Conservation (phyloP, 2,113 vertebrate genomes). For the Azemiops feae region DNA sequence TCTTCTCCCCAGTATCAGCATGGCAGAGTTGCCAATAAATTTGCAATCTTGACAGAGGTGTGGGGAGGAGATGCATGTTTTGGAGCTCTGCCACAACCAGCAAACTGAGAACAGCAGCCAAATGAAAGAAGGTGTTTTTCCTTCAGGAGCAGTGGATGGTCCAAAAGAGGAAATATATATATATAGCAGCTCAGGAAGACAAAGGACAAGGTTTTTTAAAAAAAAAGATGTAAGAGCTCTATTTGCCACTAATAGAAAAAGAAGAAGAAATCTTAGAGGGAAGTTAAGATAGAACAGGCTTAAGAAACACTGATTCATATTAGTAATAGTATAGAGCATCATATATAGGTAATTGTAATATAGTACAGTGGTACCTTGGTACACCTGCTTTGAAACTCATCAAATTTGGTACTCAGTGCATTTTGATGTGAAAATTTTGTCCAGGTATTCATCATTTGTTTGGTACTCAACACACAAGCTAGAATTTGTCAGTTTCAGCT, state of each 20-base stretch:
- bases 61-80: background rate
- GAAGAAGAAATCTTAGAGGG: background rate
- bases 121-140: background rate
- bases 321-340: background rate
- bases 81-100: background rate
- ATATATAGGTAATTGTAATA: too few species aligned
- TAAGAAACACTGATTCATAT: background rate
- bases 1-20: background rate
- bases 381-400: background rate
- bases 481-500: background rate
- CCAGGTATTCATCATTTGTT: background rate
- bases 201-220: background rate
- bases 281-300: background rate
- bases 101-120: background rate
- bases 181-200: background rate
- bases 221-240: background rate
- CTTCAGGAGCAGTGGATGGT: background rate
- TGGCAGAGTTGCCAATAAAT: background rate
- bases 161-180: background rate
- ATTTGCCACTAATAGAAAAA: background rate
- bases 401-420: background rate
- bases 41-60: background rate
- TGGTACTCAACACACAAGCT: background rate
- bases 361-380: too few species aligned
- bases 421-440: background rate